Percentiles rank a stretch among this genome's conserved stretches.
These are phyloP conservation scores for Drosophila arawakana DNA, from an alignment of 1,140 invertebrate genomes.

Conservation along the genomic window DNA sequence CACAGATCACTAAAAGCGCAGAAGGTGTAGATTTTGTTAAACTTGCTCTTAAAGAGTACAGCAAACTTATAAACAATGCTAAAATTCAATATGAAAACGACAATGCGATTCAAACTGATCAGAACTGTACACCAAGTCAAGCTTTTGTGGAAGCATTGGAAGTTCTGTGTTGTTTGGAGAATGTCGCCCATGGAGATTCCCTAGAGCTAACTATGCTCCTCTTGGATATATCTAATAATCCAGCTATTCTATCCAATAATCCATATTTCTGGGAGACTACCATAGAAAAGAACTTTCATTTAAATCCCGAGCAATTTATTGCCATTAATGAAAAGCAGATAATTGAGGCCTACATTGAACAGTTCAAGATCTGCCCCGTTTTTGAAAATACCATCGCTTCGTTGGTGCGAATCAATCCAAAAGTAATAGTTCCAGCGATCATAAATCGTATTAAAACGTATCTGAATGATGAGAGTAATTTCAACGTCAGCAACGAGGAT, in stretches of 20 bases:
- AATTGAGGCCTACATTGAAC: constrained; percentile 55
- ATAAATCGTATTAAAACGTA: constrained; percentile 85
- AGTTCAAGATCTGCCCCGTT: constrained; percentile 66
- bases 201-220: constrained; percentile 87
- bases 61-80: constrained; percentile 85
- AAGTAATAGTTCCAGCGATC: constrained; percentile 87
- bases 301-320: constrained; percentile 65
- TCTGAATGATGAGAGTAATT: constrained; percentile 88
- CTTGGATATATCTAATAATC: constrained; percentile 89
- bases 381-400: constrained; percentile 89
- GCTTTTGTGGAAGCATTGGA: constrained; percentile 69
- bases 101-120: constrained; percentile 71
- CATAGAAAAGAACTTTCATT: constrained; percentile 55
- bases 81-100: constrained; percentile 85
- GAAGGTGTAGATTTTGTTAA: constrained; percentile 57
- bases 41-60: constrained; percentile 87
- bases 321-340: constrained; percentile 54
- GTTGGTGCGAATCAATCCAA: constrained; percentile 88
- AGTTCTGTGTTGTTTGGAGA: constrained; percentile 69
- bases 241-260: constrained; percentile 86
- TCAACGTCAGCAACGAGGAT: constrained; percentile 92
- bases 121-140: constrained; percentile 82
- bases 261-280: constrained; percentile 74
- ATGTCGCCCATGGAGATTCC: constrained; percentile 85
- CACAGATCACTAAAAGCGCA: constrained; percentile 60